Evolutionary conservation across 2,113 vertebrate genomes (phyloP).

Genomic region (Rhadina sibilatrix): DNA sequence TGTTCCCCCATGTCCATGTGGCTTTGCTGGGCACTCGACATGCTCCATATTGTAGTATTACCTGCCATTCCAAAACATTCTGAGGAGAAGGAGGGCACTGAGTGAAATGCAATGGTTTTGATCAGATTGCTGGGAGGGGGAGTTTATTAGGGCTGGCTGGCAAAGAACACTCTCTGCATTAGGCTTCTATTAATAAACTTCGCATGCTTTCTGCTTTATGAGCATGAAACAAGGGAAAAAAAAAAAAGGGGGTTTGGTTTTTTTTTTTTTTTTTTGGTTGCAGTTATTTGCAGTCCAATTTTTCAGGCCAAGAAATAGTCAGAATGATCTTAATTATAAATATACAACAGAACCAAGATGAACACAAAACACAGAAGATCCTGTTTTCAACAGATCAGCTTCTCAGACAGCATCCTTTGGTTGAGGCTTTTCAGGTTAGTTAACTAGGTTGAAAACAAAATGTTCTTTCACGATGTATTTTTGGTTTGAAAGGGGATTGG

Average conservation of each 20-base stretch:
- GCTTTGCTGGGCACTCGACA: background rate
- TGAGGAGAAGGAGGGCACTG: background rate
- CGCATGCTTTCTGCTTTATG: background rate
- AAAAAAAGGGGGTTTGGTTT: too few species aligned
- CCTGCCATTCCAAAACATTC: background rate
- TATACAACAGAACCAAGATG: slow-evolving; percentile 76
- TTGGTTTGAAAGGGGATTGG: background rate
- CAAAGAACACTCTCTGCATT: background rate
- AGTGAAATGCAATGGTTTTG: accelerated
- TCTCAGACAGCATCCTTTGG: slow-evolving; percentile 73
- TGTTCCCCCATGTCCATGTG: background rate
- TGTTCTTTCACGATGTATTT: background rate
- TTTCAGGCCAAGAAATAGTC: slow-evolving; percentile 66
- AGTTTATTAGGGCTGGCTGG: background rate
- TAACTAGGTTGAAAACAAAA: slow-evolving; percentile 62
- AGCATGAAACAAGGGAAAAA: background rate
- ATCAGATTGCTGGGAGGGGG: background rate
- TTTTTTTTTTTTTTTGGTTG: slow-evolving; percentile 55
- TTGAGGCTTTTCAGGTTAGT: slow-evolving; percentile 79
- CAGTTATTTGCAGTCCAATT: slow-evolving; percentile 78
- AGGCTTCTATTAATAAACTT: background rate
- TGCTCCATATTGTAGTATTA: background rate
- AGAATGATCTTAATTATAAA: slow-evolving; percentile 81
- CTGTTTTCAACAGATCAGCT: slow-evolving; percentile 82
- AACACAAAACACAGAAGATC: slow-evolving; percentile 82